phyloP scores from a whole-genome alignment of 2,113 vertebrate genomes.

The Felis catus region F.catus_Fca126_mat1.0 CM031411.1:116018001-116018500 shows the following conservation, averaged over 20 bases:
- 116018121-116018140: background rate
- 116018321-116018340: background rate
- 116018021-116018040: background rate
- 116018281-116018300: background rate
- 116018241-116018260: background rate
- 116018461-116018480: background rate
- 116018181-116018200: background rate
- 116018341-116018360: background rate
- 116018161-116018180: background rate
- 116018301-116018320: background rate
- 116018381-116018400: background rate
- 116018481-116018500: background rate
- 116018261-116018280: background rate
- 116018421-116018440: background rate
- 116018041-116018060: background rate
- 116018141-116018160: background rate
- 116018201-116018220: background rate
- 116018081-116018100: background rate
- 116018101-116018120: background rate
- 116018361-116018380: background rate
- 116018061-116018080: background rate
- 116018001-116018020: too few species aligned
- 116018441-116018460: background rate
- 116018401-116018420: background rate
- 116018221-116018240: background rate